These are phyloP conservation scores for Sarcophilus harrisii DNA, from an alignment of 2,797 vertebrate genomes.

Conservation along the genomic window DNA sequence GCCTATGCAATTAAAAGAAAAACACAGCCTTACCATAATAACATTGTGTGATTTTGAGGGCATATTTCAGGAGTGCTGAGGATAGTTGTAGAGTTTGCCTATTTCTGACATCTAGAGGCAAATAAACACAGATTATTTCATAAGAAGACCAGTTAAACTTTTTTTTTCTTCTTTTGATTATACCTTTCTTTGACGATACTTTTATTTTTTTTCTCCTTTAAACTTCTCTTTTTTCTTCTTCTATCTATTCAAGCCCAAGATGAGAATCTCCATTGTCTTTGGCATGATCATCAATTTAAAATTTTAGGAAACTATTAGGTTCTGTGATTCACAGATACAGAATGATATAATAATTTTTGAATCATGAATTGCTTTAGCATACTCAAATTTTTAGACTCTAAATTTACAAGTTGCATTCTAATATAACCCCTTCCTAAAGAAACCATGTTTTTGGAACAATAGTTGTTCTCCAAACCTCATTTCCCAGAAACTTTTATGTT, in stretches of 20 bases:
- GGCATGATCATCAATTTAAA: background rate
- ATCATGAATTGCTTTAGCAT: background rate
- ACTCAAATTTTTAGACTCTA: background rate
- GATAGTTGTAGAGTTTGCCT: background rate
- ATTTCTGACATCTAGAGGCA: background rate
- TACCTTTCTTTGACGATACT: background rate
- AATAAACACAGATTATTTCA: background rate
- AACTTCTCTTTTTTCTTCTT: background rate
- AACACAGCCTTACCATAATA: background rate
- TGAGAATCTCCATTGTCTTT: background rate
- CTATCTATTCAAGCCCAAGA: background rate
- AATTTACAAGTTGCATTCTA: background rate
- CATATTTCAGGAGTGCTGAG: background rate
- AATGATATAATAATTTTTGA: background rate
- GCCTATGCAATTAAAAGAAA: background rate
- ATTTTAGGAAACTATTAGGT: background rate
- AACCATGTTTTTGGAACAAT: background rate
- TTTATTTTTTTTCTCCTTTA: background rate
- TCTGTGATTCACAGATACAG: background rate
- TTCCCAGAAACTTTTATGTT: background rate
- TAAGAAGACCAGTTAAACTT: background rate
- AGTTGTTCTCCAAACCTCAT: rapidly evolving
- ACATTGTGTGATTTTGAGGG: background rate
- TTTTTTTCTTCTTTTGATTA: background rate
- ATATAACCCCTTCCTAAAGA: background rate